Evolutionary conservation across 2,888 invertebrate genomes (phyloP).

Genomic region (Podabrus alpinus): DNA sequence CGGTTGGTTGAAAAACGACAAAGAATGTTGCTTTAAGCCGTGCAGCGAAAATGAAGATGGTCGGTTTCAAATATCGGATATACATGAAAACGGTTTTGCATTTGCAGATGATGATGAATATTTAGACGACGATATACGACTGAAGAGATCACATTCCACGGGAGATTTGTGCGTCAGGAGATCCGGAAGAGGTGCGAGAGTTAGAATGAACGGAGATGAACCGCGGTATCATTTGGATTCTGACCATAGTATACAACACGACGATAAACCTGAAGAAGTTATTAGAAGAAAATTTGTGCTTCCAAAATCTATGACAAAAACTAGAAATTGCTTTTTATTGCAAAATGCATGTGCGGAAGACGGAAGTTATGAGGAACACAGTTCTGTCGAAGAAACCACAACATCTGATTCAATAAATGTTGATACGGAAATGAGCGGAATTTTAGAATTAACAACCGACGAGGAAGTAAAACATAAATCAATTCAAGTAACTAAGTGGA

Average conservation of each 20-base stretch:
- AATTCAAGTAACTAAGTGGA: background rate
- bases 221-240: conserved; percentile 59
- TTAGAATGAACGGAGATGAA: conserved; percentile 51
- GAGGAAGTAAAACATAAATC: conserved; percentile 43
- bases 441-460: conserved; percentile 51
- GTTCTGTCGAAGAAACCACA: conserved; percentile 57
- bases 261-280: conserved; percentile 59
- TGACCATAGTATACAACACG: conserved; percentile 59
- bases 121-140: conserved; percentile 51
- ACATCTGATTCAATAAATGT: conserved; percentile 58
- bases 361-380: conserved; percentile 54
- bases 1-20: conserved; percentile 38
- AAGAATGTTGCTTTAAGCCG: conserved; percentile 52
- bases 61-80: conserved; percentile 59
- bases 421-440: conserved; percentile 58
- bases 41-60: conserved; percentile 58
- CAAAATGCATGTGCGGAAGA: conserved; percentile 49
- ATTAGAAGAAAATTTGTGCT: conserved; percentile 52
- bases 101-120: conserved; percentile 52
- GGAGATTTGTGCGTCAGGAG: conserved; percentile 56
- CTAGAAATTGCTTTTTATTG: conserved; percentile 49
- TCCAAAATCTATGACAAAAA: conserved; percentile 45
- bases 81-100: conserved; percentile 57
- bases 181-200: conserved; percentile 47
- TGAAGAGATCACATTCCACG: conserved; percentile 58